phyloP scores from a whole-genome alignment of 1,140 invertebrate species.

The Drosophila nikananu region DNA sequence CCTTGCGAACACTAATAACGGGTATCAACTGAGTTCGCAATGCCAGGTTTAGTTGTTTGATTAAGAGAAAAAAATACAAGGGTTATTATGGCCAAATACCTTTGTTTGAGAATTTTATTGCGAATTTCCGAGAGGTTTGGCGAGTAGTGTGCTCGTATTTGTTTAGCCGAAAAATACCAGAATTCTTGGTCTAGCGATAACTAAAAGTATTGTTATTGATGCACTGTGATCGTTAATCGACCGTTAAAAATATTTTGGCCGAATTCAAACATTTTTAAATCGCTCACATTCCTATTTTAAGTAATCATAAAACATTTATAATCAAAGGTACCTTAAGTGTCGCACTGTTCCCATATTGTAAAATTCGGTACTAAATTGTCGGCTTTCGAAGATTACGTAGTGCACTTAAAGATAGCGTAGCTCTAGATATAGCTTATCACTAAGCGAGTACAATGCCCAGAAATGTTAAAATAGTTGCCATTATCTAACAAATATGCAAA shows the following conservation, averaged over 20 bases:
- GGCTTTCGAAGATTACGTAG: slow-evolving; percentile 4
- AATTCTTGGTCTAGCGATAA: neutral
- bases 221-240: neutral
- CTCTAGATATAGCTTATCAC: neutral
- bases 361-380: neutral
- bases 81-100: slow-evolving; percentile 10
- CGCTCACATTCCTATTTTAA: neutral
- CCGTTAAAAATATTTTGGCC: neutral
- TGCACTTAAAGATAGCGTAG: slow-evolving; percentile 10
- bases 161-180: neutral
- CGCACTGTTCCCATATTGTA: no score
- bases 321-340: neutral
- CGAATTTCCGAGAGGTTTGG: slow-evolving; percentile 30
- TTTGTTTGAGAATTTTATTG: slow-evolving; percentile 43
- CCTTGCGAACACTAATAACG: neutral
- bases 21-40: neutral
- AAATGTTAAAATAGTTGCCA: neutral
- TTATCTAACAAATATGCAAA: neutral
- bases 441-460: neutral
- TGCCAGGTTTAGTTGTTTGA: neutral
- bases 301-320: neutral
- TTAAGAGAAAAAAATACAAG: no score
- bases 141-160: slow-evolving; percentile 8
- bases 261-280: neutral
- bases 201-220: neutral